Base-by-base conservation (phyloP, 2,797 vertebrate species). In the Enteromius viviparus region DNA sequence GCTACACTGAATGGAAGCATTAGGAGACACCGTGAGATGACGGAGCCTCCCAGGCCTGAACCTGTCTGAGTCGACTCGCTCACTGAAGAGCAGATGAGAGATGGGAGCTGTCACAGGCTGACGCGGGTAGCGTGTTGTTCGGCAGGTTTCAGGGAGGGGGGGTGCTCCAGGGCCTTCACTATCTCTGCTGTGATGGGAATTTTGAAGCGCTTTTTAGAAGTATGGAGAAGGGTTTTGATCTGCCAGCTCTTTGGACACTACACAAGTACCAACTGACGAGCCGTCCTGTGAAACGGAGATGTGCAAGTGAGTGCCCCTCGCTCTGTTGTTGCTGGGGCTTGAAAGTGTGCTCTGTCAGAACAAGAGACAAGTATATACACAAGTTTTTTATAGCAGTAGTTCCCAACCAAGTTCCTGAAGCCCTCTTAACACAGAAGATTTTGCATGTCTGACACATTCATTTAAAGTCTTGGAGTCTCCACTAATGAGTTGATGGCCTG, bases 171-270 rank as follows among this genome's bases (percentile, higher is more conserved):
- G 86, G 87, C 60, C 82, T 76, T 68, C 37, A 14, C 51, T 55
- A 68, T 47, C 77, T 37, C 80, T 80, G 77, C 72, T n/a, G 72
- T 76, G 51, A 78, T 1, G 40, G 84, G 77, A 86, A 78, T 75
- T 80, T 85, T 78, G 42, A 37, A 71, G 76, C 14, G 26, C 51
- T 77, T 86, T 62, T 83, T 81, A 83, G 84, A 85, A 87, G 81
- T 76, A 51, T 2, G 42, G 34, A 70, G 84, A 80, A 53, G 19
- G 17, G 49, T 82, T 89, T 88, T 88, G 88, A 91, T 89, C 87
- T 87, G 83, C 53, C 76, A 87, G 83, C 37, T 87, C 86, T 89
- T 85, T 88, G 85, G 88, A 89, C 83, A 70, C 69, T 81, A 85
- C 79, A 72, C 69, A 87, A 86, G 78, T 66, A 51, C 78, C 40